Percentiles rank a stretch among this genome's conserved stretches.
These are phyloP conservation scores for Riparia riparia DNA, from an alignment of 2,113 vertebrate genomes.

Conservation along the genomic window DNA sequence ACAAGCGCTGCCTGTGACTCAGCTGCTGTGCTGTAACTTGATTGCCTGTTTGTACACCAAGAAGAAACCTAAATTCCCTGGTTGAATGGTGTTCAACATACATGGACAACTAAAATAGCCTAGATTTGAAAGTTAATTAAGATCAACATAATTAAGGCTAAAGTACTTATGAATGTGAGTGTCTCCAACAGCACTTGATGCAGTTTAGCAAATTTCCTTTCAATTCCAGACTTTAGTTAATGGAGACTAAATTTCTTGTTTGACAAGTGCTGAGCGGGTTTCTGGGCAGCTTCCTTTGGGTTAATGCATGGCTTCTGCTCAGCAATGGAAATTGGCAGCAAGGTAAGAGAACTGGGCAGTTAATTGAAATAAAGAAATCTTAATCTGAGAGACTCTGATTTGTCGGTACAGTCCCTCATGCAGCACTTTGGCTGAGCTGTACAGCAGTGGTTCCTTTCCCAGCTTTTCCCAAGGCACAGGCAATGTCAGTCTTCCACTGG, in stretches of 20 bases:
- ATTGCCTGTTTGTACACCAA: not conserved
- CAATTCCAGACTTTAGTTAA: not conserved
- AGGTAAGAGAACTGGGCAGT: not conserved
- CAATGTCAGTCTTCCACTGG: not conserved
- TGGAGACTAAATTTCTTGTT: not conserved
- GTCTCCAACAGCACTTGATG: not conserved
- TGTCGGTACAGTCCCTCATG: not conserved
- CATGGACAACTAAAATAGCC: not conserved
- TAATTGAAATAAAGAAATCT: not conserved
- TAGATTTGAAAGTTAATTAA: not conserved
- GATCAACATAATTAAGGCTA: not conserved
- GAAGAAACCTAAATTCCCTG: not conserved
- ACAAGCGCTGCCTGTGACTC: not conserved
- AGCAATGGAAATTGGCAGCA: not conserved
- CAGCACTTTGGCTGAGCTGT: not conserved
- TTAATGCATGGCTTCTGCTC: not conserved
- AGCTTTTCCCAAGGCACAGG: not conserved
- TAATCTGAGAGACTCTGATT: not conserved
- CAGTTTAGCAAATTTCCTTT: not conserved
- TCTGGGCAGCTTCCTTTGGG: not conserved
- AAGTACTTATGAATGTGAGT: not conserved
- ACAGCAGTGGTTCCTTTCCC: not conserved
- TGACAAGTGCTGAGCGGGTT: not conserved
- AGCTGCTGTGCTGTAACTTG: not conserved
- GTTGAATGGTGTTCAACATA: not conserved